Conservation (phyloP, 2,113 vertebrate genomes). For the Apodemus speciosus region DNA sequence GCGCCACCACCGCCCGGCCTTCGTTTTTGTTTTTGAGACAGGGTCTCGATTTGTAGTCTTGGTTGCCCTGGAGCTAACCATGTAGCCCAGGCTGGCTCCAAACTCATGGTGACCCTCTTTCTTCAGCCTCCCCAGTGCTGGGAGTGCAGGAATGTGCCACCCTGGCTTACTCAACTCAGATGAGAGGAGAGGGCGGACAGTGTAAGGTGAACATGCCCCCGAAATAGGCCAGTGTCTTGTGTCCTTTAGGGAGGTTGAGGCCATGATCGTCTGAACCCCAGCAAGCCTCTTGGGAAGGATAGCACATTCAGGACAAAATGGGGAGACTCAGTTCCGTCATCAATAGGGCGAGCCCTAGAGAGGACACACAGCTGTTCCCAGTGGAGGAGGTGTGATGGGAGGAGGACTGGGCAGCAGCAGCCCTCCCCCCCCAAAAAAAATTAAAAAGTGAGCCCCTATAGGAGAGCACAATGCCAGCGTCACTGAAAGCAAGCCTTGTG, state of each 20-base stretch:
- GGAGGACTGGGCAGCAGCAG: conserved; percentile 86
- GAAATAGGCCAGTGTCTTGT: background rate
- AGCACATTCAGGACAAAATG: background rate
- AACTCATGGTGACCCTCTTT: background rate
- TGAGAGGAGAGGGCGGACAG: background rate
- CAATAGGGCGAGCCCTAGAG: background rate
- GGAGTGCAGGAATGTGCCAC: background rate
- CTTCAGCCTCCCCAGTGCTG: background rate
- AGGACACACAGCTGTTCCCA: background rate
- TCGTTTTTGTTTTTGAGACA: background rate
- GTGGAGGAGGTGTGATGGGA: conserved; percentile 61
- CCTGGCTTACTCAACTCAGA: background rate
- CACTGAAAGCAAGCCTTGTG: background rate
- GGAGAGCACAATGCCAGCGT: background rate
- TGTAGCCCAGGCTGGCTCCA: background rate
- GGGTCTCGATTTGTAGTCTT: background rate
- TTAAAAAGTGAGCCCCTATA: background rate
- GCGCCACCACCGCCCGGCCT: no score
- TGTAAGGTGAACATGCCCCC: background rate
- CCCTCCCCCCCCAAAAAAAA: background rate
- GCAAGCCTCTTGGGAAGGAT: background rate
- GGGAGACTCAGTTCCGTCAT: background rate
- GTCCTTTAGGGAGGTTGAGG: background rate
- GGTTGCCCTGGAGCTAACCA: background rate
- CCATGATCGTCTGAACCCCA: background rate